Conservation (phyloP, 2,888 invertebrate species). For the Drosophila neoperkinsi region DNA sequence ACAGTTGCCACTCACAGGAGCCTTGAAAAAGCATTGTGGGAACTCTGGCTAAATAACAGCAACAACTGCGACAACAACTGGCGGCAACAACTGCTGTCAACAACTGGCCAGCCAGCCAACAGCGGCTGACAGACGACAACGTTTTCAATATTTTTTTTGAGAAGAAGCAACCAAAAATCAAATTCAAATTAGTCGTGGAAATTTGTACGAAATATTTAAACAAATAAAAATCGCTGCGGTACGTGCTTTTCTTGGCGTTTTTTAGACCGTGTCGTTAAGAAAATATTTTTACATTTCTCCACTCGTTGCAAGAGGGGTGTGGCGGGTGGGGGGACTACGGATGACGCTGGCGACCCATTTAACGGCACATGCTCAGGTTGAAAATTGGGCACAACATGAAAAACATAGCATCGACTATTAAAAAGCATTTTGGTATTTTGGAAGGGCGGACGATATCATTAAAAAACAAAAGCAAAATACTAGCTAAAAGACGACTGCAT, state of each 20-base stretch:
- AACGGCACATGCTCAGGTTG: conserved; percentile 69
- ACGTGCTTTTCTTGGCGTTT: conserved; percentile 77
- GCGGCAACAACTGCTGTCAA: conserved; percentile 70
- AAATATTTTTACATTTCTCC: conserved; percentile 74
- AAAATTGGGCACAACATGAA: conserved; percentile 56
- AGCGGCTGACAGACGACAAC: conserved; percentile 70
- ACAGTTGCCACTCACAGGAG: conserved; percentile 71
- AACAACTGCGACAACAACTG: conserved; percentile 67
- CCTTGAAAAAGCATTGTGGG: conserved; percentile 78
- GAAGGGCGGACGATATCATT: conserved; percentile 32
- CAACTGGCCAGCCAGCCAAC: conserved; percentile 63
- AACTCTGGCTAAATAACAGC: conserved; percentile 39
- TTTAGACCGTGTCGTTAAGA: conserved; percentile 77
- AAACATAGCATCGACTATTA: conserved; percentile 48
- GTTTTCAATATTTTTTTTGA: conserved; percentile 34
- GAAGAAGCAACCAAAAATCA: conserved; percentile 42
- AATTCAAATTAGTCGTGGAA: conserved; percentile 73
- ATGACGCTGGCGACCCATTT: conserved; percentile 65
- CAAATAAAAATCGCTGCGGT: conserved; percentile 77
- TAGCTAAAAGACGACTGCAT: conserved; percentile 33
- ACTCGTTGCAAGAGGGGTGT: not conserved
- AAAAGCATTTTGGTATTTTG: conserved; percentile 50
- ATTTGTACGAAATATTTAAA: conserved; percentile 75
- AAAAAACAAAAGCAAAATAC: conserved; percentile 29
- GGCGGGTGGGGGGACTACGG: conserved; percentile 17